Evolutionary conservation across 2,113 vertebrate genomes (phyloP).

Genomic region (Hymenochirus boettgeri): DNA sequence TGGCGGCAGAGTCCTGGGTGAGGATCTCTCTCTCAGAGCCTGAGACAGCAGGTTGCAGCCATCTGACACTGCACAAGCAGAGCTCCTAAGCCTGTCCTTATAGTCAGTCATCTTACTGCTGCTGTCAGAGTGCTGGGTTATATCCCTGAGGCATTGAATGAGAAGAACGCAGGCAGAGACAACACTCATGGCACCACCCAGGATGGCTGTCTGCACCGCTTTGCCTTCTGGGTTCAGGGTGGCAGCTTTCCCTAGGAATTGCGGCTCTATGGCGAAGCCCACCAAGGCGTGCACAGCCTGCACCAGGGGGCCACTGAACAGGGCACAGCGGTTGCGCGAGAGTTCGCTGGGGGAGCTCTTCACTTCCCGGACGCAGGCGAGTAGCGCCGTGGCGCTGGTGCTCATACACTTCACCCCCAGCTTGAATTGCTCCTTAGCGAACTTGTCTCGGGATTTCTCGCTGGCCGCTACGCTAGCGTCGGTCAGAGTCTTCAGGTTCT

Average conservation of each 20-base stretch:
- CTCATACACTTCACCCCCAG: constrained; percentile 93
- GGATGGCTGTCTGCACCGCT: constrained; percentile 92
- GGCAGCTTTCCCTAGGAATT: constrained; percentile 90
- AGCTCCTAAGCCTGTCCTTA: constrained; percentile 88
- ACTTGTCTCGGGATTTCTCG: constrained; percentile 86
- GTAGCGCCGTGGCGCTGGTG: constrained; percentile 86
- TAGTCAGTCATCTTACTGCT: constrained; percentile 91
- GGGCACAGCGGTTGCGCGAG: constrained; percentile 83
- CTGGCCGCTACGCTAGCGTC: constrained; percentile 88
- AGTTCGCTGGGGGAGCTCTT: constrained; percentile 89
- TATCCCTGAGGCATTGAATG: constrained; percentile 96
- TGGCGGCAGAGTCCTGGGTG: constrained; percentile 93
- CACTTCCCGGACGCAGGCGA: constrained; percentile 91
- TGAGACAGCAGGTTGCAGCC: constrained; percentile 97
- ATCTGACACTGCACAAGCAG: constrained; percentile 91
- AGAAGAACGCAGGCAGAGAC: constrained; percentile 96
- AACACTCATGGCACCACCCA: constrained; percentile 97
- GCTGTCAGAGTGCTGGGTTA: constrained; percentile 90
- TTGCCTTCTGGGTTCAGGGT: constrained; percentile 84
- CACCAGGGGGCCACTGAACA: constrained; percentile 87
- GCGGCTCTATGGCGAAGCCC: constrained; percentile 94
- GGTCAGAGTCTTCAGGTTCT: constrained; percentile 89
- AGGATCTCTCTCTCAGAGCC: constrained; percentile 94
- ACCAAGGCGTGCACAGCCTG: constrained; percentile 89
- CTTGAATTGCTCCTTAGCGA: constrained; percentile 94